Base-by-base conservation (phyloP, 2,888 invertebrate genomes). In the Drosophila imparisetae region DNA sequence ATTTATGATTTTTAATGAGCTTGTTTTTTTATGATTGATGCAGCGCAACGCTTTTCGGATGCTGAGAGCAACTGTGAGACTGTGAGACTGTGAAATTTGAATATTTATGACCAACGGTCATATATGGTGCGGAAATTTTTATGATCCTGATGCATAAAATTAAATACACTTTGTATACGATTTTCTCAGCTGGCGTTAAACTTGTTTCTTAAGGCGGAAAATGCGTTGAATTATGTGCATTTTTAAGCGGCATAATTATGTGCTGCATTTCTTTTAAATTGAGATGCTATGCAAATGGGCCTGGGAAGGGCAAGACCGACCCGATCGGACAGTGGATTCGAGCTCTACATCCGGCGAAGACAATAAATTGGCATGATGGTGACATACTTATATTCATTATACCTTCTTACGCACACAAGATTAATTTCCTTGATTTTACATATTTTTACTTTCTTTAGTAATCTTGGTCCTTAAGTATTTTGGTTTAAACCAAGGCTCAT, bases 61-160 rank as follows among this genome's bases (percentile, higher is more conserved):
- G 78, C 78, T 80, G 74, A 30, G 34, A 36, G 21, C 36, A 40
- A 30, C 55, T 29, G 62, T 49, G 54, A 64, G 60, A 30, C 55
- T 29, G 55, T 49, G 61, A 64, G 63, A 62, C 63, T 66, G 73
- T 67, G 71, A 75, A 84, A 79, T 91, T 91, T 91, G 87, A 92
- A 92, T 91, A 92, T 92, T 91, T 92, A 91, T 91, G 91, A 90
- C 91, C 91, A 92, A 86, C 91, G 92, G 91, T 91, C 91, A 91
- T 89, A 90, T 92, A 89, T 92, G 87, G 78, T 80, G 90, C 81
- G 91, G 91, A 91, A 92, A 91, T 90, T 84, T 90, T 91, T 90
- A 85, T 83, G 88, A 86, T 90, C 85, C 79, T 63, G 62, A 60
- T 73, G 82, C 78, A 83, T 86, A 66, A 78, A 81, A 80, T 86